Conservation (phyloP, 2,888 invertebrate genomes). For the Acrocyrtus sp. region DNA sequence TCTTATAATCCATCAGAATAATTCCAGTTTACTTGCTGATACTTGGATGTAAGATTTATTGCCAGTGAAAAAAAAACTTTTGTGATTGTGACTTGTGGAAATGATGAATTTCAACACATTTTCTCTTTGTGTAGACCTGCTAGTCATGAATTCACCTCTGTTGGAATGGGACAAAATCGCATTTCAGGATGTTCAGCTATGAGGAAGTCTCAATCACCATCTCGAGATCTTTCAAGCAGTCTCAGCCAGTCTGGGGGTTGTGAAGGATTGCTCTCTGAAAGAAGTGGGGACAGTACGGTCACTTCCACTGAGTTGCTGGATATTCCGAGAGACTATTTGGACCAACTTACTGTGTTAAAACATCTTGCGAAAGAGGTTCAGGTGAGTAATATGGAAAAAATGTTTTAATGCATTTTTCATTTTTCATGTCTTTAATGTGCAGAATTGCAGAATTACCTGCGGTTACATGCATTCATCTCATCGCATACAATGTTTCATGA, state of each 20-base stretch:
- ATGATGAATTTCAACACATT: background rate
- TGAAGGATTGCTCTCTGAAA: conserved; percentile 44
- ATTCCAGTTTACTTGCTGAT: conserved; percentile 62
- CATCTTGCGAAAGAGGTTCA: conserved; percentile 83
- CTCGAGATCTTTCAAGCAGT: conserved; percentile 42
- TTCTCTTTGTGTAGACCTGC: conserved; percentile 57
- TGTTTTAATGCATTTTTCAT: too few species aligned
- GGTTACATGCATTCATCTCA: background rate
- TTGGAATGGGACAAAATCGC: conserved; percentile 57
- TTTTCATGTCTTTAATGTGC: background rate
- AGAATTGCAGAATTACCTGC: background rate
- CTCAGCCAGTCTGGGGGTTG: conserved; percentile 41
- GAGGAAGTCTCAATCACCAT: conserved; percentile 52
- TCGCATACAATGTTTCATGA: background rate
- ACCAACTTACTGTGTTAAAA: conserved; percentile 84
- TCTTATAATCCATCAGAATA: conserved; percentile 80
- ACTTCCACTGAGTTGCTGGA: conserved; percentile 77
- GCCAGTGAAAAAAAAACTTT: too few species aligned
- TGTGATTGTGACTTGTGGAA: too few species aligned
- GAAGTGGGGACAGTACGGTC: conserved; percentile 64
- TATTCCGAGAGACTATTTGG: conserved; percentile 85
- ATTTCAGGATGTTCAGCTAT: conserved; percentile 53
- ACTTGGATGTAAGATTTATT: conserved; percentile 62
- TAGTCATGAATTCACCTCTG: conserved; percentile 63
- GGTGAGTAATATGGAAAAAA: conserved; percentile 48